phyloP scores from a whole-genome alignment of 2,888 invertebrate genomes.

The Tethea ocularis region DNA sequence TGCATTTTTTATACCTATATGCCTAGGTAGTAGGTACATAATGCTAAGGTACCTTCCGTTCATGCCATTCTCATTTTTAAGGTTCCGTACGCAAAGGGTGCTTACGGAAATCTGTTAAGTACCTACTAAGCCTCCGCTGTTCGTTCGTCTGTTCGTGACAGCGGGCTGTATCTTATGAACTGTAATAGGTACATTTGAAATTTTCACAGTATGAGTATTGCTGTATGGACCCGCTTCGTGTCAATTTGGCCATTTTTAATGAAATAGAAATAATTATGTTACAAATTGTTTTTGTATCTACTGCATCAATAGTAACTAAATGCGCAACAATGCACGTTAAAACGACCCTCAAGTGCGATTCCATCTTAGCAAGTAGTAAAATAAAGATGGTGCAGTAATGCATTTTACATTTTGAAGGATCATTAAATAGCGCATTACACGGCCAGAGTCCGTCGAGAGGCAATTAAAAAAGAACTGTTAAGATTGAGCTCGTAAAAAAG shows the following conservation, averaged over 20 bases:
- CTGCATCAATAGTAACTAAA: neutral
- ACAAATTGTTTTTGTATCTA: neutral
- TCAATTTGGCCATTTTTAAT: no score
- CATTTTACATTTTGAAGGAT: constrained; percentile 81
- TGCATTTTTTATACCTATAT: constrained; percentile 7
- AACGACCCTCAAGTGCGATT: constrained; percentile 39
- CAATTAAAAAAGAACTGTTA: constrained; percentile 81
- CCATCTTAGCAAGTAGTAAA: constrained; percentile 62
- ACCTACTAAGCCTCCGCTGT: no score
- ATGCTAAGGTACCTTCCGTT: neutral
- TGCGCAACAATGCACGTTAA: constrained; percentile 12
- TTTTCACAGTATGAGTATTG: no score
- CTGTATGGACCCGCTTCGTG: no score
- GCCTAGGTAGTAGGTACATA: no score
- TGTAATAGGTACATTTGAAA: no score
- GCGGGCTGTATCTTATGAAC: no score
- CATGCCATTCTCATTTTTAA: neutral
- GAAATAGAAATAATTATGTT: neutral
- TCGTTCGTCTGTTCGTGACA: no score
- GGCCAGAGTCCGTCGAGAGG: constrained; percentile 68
- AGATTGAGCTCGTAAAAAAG: constrained; percentile 76
- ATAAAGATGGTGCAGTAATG: constrained; percentile 79
- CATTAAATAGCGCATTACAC: constrained; percentile 80
- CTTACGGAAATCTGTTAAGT: no score
- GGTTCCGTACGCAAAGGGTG: no score